Evolutionary conservation across 2,888 invertebrate genomes (phyloP).

Genomic region (Noctua janthina): DNA sequence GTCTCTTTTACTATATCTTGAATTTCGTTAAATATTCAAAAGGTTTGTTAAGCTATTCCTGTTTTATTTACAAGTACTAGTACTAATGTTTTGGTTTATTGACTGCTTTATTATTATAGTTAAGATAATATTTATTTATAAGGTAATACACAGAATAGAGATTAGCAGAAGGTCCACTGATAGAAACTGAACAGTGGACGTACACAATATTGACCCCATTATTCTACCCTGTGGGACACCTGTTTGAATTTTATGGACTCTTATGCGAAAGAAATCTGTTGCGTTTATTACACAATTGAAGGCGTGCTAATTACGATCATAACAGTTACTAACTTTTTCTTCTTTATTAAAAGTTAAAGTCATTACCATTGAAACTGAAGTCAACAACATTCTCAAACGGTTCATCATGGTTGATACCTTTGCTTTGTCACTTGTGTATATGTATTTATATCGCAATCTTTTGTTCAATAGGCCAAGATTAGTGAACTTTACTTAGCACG

Average conservation of each 20-base stretch:
- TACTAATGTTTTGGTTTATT: constrained; percentile 10
- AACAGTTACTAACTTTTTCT: not conserved
- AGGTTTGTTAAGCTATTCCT: not conserved
- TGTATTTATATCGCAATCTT: not conserved
- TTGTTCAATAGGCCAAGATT: not conserved
- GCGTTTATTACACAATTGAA: not conserved
- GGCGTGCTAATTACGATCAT: not conserved
- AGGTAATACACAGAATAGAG: constrained; percentile 45
- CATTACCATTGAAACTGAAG: not conserved
- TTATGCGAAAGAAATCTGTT: not conserved
- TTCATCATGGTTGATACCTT: not conserved
- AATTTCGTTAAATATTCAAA: not conserved
- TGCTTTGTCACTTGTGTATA: too few relatives aligned
- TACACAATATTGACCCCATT: not conserved
- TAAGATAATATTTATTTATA: constrained; percentile 67
- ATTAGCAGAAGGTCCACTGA: constrained; percentile 9
- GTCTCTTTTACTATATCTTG: not conserved
- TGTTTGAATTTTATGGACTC: not conserved
- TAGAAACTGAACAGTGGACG: not conserved
- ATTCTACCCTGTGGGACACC: not conserved
- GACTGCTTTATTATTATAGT: constrained; percentile 31
- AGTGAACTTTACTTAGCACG: not conserved
- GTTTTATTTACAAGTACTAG: constrained; percentile 14
- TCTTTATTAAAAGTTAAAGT: not conserved
- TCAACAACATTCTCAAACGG: not conserved